Base-by-base conservation (phyloP, 2,888 invertebrate genomes). In the Molorchus minor region DNA sequence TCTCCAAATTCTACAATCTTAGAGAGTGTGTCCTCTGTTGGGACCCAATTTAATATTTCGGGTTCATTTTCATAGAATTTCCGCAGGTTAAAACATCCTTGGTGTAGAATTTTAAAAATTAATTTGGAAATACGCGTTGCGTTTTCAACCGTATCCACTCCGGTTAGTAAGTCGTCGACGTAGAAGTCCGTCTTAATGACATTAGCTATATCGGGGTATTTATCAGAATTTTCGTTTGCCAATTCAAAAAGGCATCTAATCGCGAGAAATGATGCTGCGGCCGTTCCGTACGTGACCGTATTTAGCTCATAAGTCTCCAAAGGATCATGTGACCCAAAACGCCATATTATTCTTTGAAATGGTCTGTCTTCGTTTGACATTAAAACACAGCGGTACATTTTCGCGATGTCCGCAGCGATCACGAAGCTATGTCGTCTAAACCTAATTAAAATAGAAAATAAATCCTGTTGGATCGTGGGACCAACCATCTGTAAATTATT, bases 101-200 rank as follows among this genome's bases (percentile, higher is more conserved):
- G 41, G 41, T n/a, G 7, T 2, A 41, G n/a, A 19, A 15, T 19
- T 25, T 21, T n/a, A 20, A 44, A 19, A 38, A 36, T 36, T 25
- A 45, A 45, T 29, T 52, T 46, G 15, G 15, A 52, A 38, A 52
- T 52, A 2, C 41, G 19, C 15, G 30, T 38, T 15, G 36, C 20
- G 5, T 52, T 68, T 58, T 51, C 43, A 38, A 41, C 13, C 29
- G 44, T 57, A n/a, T 47, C 49, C 40, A 40, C 40, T 2, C 40
- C 52, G 8, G 52, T 52, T 12, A 52, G 13, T 19, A 52, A n/a
- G 21, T 52, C 52, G 25, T 52, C 52, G 2, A 52, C 38, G 13
- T 40, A 52, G 25, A 51, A 52, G 35, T 52, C 52, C 25, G 52
- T 38, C n/a, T 52, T 52, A 7, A 52, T 52, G 19, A 52, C 19